Base-by-base conservation (phyloP, 2,888 invertebrate species). In the Deilephila porcellus region DNA sequence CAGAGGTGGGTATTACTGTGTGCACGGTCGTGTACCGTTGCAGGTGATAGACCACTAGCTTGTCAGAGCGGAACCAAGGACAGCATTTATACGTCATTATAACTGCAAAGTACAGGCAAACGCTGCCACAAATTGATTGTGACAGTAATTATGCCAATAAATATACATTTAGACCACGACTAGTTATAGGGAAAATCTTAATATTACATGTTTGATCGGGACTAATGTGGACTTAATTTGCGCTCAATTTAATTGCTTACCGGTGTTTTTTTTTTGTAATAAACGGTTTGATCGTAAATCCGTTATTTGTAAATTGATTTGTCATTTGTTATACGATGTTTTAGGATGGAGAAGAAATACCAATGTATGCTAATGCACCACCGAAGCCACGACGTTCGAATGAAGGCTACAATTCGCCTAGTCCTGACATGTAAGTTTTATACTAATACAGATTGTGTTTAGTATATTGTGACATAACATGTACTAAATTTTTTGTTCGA, bases 291-390 rank as follows among this genome's bases (percentile, higher is more conserved):
- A 45, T 45, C 45, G 45, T 45, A 14, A 45, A 45, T 14, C 45
- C 45, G 14, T 45, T 45, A 45, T 45, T 45, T 45, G 3, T 45
- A 45, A 45, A 45, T 45, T 45, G n/a, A 45, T 52, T 32, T 56
- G 53, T 34, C 25, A 20, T 72, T 71, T 20, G 17, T 70, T 72
- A 64, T 19, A 32, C 29, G 20, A 29, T 32, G 70, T 78, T 81
- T 72, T 79, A 94, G 94, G 93, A 93, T 74, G 86, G 83, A 14
- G 93, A 93, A 78, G 93, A 93, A 76, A 86, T 90, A 75, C 92
- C 98, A 0, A 95, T 98, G 1, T 98, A 98, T 85, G 98, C 97
- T 0, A 98, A 98, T 90, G 98, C 98, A 4, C 98, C 98, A 17
- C 98, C 98, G 0, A 98, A 98, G 87, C 98, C 98, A 0, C 95